phyloP scores from a whole-genome alignment of 2,113 vertebrate species.

The Pseudois nayaur region DNA sequence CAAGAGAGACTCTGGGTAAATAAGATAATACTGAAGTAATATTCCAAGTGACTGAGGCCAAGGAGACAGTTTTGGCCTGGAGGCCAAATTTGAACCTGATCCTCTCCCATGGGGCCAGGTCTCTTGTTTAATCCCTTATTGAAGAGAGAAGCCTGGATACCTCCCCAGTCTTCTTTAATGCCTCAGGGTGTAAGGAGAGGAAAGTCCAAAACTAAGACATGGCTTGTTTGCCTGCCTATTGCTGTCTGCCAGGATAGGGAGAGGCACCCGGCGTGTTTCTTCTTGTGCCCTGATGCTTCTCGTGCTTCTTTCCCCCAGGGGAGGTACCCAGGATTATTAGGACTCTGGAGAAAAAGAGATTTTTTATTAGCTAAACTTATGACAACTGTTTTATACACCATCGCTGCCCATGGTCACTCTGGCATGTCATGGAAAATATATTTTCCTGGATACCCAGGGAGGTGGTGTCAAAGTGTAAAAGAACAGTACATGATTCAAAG shows the following conservation, averaged over 20 bases:
- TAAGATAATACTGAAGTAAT: constrained; percentile 44
- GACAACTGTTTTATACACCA: not conserved
- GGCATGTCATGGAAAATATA: constrained; percentile 6
- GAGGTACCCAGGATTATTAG: not conserved
- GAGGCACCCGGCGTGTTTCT: not conserved
- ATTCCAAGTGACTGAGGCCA: constrained; percentile 37
- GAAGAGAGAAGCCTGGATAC: constrained; percentile 29
- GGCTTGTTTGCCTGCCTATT: constrained; percentile 2
- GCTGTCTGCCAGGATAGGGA: not conserved
- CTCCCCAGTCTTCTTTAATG: constrained; percentile 25
- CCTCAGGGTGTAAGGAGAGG: constrained; percentile 6
- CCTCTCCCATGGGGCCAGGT: not conserved
- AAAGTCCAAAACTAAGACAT: constrained; percentile 21
- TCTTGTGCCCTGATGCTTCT: not conserved
- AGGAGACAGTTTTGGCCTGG: constrained; percentile 33
- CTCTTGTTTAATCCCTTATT: constrained; percentile 38
- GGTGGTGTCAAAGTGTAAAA: not conserved
- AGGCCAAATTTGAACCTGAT: constrained; percentile 45
- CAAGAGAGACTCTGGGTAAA: constrained; percentile 20
- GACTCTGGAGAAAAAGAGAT: not conserved
- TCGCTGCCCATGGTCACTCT: not conserved
- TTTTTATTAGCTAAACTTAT: not conserved
- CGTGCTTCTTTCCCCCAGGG: not conserved
- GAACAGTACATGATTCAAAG: not conserved
- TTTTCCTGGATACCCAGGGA: not conserved